Base-by-base conservation (phyloP, 2,113 vertebrate genomes). In the Arenaria interpres region DNA sequence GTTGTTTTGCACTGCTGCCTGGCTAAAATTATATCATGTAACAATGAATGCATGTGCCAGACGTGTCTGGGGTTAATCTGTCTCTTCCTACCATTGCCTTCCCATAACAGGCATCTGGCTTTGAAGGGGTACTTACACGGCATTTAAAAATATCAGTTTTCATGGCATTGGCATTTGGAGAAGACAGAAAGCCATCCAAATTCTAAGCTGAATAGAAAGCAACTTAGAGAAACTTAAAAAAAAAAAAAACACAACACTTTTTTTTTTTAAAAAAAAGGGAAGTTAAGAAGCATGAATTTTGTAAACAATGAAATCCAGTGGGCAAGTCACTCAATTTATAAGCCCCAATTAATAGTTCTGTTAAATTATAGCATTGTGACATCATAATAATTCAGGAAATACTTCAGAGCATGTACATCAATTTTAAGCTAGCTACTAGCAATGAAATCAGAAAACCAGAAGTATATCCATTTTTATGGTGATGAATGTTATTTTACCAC, bases 21-120 rank as follows among this genome's bases (percentile, higher is more conserved):
- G n/a, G 19, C 25, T 80, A 14, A 90, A 74, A 64, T 33, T 3
- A 0, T 32, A 51, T 19, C n/a, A 54, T 35, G 12, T 53, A 74
- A 33, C 30, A 53, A 10, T 0, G 0, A 37, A 5, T 14, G 4
- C 17, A 12, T 4, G 11, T 45, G 28, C 24, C 37, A 59, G 30
- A 23, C 2, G 1, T 73, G 30, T 25, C 33, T 72, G 67, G 28
- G 39, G 22, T 37, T 33, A 11, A 43, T n/a, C n/a, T n/a, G n/a
- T n/a, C n/a, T 22, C 39, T 53, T 84, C 41, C 35, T 6, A 43
- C 7, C 17, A 46, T 15, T 60, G 27, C 13, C 85, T 37, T 83
- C 53, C 50, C 20, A 2, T 19, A 37, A 39, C n/a, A 56, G 22
- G 16, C 11, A 13, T 60, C 28, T 76, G 14, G 1, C 62, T 88